Conservation (phyloP, 2,888 invertebrate species). For the Lasioglossum pauxillum region DNA sequence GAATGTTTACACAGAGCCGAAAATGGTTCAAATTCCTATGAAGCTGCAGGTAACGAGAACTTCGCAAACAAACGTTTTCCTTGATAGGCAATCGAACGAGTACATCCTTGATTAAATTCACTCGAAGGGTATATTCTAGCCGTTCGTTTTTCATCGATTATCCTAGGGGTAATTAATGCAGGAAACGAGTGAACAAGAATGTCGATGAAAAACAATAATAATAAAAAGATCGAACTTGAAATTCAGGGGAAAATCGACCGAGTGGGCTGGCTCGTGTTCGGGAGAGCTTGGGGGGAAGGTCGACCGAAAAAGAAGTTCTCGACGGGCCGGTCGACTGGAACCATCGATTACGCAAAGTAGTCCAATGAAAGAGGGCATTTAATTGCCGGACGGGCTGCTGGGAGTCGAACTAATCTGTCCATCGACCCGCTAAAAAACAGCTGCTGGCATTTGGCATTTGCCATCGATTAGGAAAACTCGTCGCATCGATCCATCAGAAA, state of each 20-base stretch:
- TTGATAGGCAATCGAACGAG: not conserved
- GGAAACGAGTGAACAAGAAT: not conserved
- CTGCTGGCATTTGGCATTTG: not conserved
- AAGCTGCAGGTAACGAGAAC: not conserved
- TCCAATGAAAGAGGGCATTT: slow-evolving; percentile 26
- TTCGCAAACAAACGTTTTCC: not conserved
- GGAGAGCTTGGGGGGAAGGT: not conserved
- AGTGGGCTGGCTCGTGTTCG: not conserved
- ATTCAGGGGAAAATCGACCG: not conserved
- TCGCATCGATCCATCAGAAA: not conserved
- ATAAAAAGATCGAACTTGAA: not conserved
- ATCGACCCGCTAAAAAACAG: slow-evolving; percentile 21
- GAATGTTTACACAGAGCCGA: not conserved
- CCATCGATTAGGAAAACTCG: not conserved
- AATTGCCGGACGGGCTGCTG: slow-evolving; percentile 15
- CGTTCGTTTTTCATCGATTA: not conserved
- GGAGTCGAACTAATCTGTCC: slow-evolving; percentile 5
- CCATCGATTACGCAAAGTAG: slow-evolving; percentile 17
- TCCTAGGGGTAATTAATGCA: not conserved
- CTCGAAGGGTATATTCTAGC: not conserved
- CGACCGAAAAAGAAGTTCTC: not conserved
- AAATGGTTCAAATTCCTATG: not conserved
- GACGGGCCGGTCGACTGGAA: not conserved
- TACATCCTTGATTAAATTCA: not conserved
- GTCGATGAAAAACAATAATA: not conserved